Evolutionary conservation across 2,797 vertebrate genomes (phyloP).

Genomic region (Spheniscus humboldti): DNA sequence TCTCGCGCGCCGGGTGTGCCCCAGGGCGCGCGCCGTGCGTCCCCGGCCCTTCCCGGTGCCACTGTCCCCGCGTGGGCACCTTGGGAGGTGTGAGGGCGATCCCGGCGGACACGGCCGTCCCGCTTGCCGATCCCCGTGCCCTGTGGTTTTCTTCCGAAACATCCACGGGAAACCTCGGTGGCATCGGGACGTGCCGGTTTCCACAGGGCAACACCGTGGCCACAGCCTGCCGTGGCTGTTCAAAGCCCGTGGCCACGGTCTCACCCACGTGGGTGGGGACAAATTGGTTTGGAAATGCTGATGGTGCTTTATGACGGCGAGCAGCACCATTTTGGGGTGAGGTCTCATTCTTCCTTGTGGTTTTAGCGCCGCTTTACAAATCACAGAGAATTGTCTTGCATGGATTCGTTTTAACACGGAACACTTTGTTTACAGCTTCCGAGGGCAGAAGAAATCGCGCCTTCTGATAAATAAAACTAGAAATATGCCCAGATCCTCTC

Average conservation of each 20-base stretch:
- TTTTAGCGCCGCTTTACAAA: not conserved
- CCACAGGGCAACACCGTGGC: not conserved
- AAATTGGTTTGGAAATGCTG: not conserved
- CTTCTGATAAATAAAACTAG: not conserved
- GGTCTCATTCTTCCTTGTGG: not conserved
- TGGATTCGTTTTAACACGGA: not conserved
- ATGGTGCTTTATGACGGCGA: rapidly evolving
- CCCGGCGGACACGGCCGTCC: rapidly evolving
- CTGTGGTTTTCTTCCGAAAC: not conserved
- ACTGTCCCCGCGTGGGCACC: not conserved
- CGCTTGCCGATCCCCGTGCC: rapidly evolving
- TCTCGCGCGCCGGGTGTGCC: rapidly evolving
- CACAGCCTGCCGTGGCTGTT: not conserved
- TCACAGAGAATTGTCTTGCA: not conserved
- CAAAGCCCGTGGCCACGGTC: rapidly evolving
- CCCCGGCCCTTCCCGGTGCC: not conserved
- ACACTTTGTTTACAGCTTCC: not conserved
- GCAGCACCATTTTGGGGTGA: not conserved
- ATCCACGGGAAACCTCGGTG: not conserved
- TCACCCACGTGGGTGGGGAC: not conserved
- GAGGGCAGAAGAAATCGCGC: not conserved
- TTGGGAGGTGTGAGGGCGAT: not conserved
- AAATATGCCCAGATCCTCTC: not conserved
- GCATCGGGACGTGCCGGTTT: rapidly evolving
- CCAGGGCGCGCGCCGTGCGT: rapidly evolving